A percentile compares a stretch with the other conserved stretches of the same genome.
Evolutionary conservation across 2,113 vertebrate species (phyloP).

Genomic region (Prunella fulvescens): DNA sequence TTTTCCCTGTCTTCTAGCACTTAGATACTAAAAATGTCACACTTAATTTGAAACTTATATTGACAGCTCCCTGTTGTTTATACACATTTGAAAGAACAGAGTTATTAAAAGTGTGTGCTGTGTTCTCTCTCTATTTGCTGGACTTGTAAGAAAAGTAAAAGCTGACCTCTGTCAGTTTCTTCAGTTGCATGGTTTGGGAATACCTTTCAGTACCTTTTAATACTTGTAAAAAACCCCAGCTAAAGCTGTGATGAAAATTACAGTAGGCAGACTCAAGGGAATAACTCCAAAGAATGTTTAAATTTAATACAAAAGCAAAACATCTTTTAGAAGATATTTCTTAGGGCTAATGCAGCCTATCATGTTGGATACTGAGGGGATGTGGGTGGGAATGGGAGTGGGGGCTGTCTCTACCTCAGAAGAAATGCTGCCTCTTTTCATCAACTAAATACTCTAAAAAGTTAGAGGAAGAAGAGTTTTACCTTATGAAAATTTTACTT

Average conservation of each 20-base stretch:
- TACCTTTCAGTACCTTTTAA: neutral
- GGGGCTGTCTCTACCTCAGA: neutral
- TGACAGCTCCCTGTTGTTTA: neutral
- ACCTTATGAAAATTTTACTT: neutral
- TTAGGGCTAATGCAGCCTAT: slow-evolving; percentile 7
- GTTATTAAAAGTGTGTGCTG: neutral
- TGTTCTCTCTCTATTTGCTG: neutral
- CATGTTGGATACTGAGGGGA: neutral
- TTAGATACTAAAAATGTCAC: neutral
- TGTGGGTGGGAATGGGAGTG: neutral
- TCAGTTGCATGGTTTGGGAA: neutral
- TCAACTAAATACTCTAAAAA: slow-evolving; percentile 7
- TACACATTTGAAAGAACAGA: neutral
- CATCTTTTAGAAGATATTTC: slow-evolving; percentile 55
- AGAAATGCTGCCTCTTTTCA: neutral
- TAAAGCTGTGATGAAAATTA: slow-evolving; percentile 26
- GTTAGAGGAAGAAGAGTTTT: neutral
- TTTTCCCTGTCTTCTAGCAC: neutral
- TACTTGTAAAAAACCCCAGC: neutral
- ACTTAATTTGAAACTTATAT: neutral
- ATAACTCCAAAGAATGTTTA: slow-evolving; percentile 36
- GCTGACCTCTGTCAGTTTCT: slow-evolving; percentile 5
- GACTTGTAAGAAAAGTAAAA: neutral
- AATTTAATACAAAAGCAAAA: slow-evolving; percentile 51
- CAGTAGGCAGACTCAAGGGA: neutral